Base-by-base conservation (phyloP, 2,797 vertebrate genomes). In the Steatocranus sp. region DNA sequence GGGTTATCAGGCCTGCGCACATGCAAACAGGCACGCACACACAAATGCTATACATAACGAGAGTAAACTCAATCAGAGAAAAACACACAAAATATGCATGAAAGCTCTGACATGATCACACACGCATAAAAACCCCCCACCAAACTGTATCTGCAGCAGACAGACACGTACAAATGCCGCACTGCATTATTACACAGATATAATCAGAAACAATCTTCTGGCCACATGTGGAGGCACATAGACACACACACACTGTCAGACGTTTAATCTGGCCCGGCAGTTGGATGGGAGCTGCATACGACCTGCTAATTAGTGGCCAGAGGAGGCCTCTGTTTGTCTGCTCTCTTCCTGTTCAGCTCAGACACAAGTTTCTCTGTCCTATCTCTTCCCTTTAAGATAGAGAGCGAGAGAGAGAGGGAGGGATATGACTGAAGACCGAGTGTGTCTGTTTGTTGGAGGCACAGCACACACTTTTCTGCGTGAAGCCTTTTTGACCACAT, bases 281-380 rank as follows among this genome's bases (percentile, higher is more conserved):
- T 88, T 34, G 87, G 88, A 91, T 48, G 70, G 77, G 86, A 82
- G 91, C 87, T 81, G 93, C 93, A 78, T 91, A 89, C 82, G 91
- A 92, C 89, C 94, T 91, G 90, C 94, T 96, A 95, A 97, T 97
- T 97, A 96, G 95, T 91, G 94, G 87, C 92, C 84, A 74, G 89
- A 92, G 88, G 88, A 94, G 89, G 88, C 90, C 91, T 92, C 86
- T 95, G 95, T 96, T 96, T 96, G 95, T 95, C 90, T 86, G 92
- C 84, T 88, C 91, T 83, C 95, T 96, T 96, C 95, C 96, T 96
- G 95, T 94, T 79, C 70, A 20, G 86, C 90, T 86, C 90, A 93
- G 88, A 95, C 94, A 96, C 95, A 95, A 95, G 94, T 90, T 87
- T 86, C 93, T 95, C 94, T 96, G 93, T 95, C 84, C 93, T 95